Evolutionary conservation across 2,797 vertebrate species (phyloP).

Genomic region (Acanthornis magna): DNA sequence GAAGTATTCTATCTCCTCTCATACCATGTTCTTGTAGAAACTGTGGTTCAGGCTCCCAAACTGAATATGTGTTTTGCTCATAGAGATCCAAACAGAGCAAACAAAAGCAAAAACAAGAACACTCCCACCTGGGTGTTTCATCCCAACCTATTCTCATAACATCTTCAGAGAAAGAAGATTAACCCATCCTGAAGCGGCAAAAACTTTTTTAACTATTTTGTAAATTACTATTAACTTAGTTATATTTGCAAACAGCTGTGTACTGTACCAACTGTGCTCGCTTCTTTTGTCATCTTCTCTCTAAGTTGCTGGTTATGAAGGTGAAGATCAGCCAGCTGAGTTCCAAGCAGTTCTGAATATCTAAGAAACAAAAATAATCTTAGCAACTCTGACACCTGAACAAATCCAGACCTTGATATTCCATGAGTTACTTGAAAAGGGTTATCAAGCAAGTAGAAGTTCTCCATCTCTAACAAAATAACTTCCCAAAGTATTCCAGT

Average conservation of each 20-base stretch:
- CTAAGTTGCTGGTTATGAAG: slow-evolving; percentile 84
- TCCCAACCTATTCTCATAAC: not conserved
- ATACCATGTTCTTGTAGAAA: not conserved
- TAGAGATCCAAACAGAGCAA: not conserved
- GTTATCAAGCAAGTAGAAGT: not conserved
- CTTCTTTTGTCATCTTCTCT: slow-evolving; percentile 78
- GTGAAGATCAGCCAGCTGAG: slow-evolving; percentile 88
- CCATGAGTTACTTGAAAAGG: not conserved
- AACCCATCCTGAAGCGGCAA: not conserved
- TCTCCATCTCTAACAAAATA: not conserved
- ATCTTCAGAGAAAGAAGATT: not conserved
- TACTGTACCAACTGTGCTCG: slow-evolving; percentile 82
- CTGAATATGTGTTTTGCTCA: not conserved
- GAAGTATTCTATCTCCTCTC: not conserved
- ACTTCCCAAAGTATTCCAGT: not conserved
- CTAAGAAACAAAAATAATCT: slow-evolving; percentile 68
- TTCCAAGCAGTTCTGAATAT: slow-evolving; percentile 81
- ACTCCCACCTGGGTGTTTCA: not conserved
- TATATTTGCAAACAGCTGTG: not conserved
- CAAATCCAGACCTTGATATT: not conserved
- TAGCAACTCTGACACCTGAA: not conserved
- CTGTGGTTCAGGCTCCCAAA: not conserved
- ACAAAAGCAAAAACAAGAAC: not conserved
- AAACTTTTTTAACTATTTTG: not conserved
- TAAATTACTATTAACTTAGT: not conserved